Conservation (phyloP, 92 coral and sea anemone genomes). For the Umimayanthus chanpuru region DNA sequence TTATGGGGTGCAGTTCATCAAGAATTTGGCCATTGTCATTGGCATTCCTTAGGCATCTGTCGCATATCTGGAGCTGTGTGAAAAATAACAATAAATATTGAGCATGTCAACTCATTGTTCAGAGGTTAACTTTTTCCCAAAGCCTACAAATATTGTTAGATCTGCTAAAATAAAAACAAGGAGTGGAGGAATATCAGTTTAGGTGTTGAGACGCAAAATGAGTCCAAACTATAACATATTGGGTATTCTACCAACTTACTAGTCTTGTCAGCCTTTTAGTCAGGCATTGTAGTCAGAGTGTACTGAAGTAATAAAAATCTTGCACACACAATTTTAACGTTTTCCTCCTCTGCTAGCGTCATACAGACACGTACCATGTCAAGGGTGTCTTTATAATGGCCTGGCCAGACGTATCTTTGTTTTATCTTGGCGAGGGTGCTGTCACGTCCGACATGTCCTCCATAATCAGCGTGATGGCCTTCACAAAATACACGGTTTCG, state of each 20-base stretch:
- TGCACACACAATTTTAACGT: too few species aligned
- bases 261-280: too few species aligned
- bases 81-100: constrained; percentile 3
- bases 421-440: not conserved
- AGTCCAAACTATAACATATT: too few species aligned
- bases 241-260: too few species aligned
- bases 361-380: not conserved
- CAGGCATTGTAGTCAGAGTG: too few species aligned
- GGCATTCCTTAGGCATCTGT: constrained; percentile 61
- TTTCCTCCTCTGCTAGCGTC: not conserved
- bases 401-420: constrained; percentile 41
- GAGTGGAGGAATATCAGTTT: constrained; percentile 1
- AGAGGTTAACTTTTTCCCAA: not conserved
- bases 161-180: not conserved
- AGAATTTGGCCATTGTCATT: constrained; percentile 33
- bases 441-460: constrained; percentile 41
- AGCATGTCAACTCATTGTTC: not conserved
- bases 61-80: constrained; percentile 54
- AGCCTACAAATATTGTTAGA: constrained; percentile 9
- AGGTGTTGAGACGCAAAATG: too few species aligned
- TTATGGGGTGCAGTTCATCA: constrained; percentile 69
- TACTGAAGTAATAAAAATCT: too few species aligned
- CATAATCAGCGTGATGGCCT: constrained; percentile 35
- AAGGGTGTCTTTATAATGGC: constrained; percentile 30
- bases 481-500: constrained; percentile 19